phyloP scores from a whole-genome alignment of 2,888 invertebrate species.

The Alsophila aescularia region DNA sequence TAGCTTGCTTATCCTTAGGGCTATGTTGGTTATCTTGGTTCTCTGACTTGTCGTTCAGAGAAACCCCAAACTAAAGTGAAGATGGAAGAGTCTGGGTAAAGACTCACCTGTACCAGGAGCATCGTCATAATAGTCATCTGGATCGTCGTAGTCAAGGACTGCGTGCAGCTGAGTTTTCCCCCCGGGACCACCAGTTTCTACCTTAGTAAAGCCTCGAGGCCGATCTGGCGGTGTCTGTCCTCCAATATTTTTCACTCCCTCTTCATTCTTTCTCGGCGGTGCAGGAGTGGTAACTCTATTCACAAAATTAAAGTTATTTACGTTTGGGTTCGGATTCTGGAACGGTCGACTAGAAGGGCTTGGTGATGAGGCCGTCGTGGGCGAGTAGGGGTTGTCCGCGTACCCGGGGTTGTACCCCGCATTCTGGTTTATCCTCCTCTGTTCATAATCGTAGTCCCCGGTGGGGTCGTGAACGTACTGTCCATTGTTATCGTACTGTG shows the following conservation, averaged over 20 bases:
- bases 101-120: constrained; percentile 78
- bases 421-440: constrained; percentile 63
- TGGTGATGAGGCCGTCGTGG: constrained; percentile 61
- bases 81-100: constrained; percentile 5
- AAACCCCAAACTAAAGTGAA: too few species aligned
- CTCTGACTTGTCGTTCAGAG: too few species aligned
- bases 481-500: constrained; percentile 71
- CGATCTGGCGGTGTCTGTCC: constrained; percentile 75
- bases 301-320: constrained; percentile 66
- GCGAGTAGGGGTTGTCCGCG: constrained; percentile 66
- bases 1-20: too few species aligned
- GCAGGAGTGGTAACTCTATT: constrained; percentile 58
- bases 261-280: constrained; percentile 52
- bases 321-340: constrained; percentile 68
- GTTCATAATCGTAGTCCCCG: constrained; percentile 79
- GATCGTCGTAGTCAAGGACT: constrained; percentile 88
- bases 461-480: constrained; percentile 77
- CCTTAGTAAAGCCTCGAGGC: constrained; percentile 87
- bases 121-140: constrained; percentile 85
- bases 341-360: constrained; percentile 76
- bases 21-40: too few species aligned
- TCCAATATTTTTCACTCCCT: constrained; percentile 58
- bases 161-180: constrained; percentile 88
- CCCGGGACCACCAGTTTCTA: constrained; percentile 82
- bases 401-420: constrained; percentile 68